A percentile compares a stretch with the other conserved stretches of the same genome.
phyloP scores from a whole-genome alignment of 1,140 invertebrate genomes.

The Aphelenchoides avenae region DNA sequence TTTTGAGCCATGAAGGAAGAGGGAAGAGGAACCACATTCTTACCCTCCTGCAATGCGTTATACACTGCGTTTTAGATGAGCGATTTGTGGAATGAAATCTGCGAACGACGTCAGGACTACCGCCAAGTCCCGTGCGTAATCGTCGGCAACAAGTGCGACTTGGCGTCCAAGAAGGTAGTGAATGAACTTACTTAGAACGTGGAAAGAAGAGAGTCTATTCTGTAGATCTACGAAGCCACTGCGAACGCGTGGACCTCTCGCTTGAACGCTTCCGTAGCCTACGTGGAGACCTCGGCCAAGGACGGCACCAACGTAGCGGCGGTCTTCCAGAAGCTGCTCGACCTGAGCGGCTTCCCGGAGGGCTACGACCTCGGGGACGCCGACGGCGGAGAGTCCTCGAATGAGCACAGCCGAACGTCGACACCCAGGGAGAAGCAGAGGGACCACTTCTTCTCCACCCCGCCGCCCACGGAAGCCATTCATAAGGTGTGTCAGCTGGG shows the following conservation, averaged over 20 bases:
- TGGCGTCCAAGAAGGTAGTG: slow-evolving; percentile 36
- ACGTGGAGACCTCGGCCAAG: slow-evolving; percentile 40
- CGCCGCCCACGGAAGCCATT: no score
- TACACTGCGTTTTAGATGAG: slow-evolving; percentile 46
- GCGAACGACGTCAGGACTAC: slow-evolving; percentile 32
- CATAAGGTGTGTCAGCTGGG: no score
- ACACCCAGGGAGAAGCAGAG: slow-evolving; percentile 6
- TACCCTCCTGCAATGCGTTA: no score
- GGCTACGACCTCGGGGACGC: slow-evolving; percentile 2
- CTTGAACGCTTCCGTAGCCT: slow-evolving; percentile 37
- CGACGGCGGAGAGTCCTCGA: background rate
- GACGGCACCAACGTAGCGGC: slow-evolving; percentile 29
- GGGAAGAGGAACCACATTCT: no score
- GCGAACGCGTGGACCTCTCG: slow-evolving; percentile 47
- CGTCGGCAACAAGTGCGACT: slow-evolving; percentile 44
- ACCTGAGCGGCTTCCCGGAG: slow-evolving; percentile 41
- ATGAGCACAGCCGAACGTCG: slow-evolving; percentile 6
- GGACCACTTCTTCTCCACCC: background rate
- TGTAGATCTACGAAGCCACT: slow-evolving; percentile 47
- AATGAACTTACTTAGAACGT: no score
- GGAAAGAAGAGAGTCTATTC: background rate
- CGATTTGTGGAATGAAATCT: slow-evolving; percentile 46
- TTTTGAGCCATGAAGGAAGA: no score
- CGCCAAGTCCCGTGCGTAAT: slow-evolving; percentile 37
- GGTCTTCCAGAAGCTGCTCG: slow-evolving; percentile 36